A percentile compares a stretch with the other conserved stretches of the same genome.
These are phyloP conservation scores for Cistogaster globosa DNA, from an alignment of 2,888 invertebrate genomes.

Conservation along the genomic window DNA sequence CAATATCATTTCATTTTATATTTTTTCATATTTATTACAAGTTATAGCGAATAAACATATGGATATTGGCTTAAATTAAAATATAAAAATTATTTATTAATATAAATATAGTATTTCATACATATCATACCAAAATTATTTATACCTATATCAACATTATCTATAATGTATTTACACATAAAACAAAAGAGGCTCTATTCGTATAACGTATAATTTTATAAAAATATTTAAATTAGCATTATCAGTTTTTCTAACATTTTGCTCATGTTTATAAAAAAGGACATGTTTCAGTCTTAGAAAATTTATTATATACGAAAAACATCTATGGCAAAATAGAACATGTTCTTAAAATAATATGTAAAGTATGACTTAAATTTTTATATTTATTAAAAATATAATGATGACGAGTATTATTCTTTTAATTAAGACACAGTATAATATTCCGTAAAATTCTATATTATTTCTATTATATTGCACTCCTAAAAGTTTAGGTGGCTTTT, in stretches of 20 bases:
- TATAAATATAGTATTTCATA: conserved; percentile 69
- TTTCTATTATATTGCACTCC: conserved; percentile 25
- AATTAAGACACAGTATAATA: conserved; percentile 22
- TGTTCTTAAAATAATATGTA: conserved; percentile 58
- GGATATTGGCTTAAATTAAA: conserved; percentile 46
- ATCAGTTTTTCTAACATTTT: conserved; percentile 57
- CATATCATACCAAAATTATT: conserved; percentile 49
- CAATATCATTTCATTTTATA: too few relatives aligned
- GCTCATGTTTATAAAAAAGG: conserved; percentile 76
- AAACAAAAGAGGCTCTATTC: conserved; percentile 55
- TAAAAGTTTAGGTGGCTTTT: background rate
- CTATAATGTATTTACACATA: conserved; percentile 49
- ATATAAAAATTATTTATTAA: conserved; percentile 40
- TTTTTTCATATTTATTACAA: too few relatives aligned
- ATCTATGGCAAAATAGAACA: conserved; percentile 80
- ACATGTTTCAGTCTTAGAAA: conserved; percentile 83
- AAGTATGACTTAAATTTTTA: conserved; percentile 62
- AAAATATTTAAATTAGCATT: conserved; percentile 23
- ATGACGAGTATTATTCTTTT: conserved; percentile 66
- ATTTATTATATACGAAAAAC: conserved; percentile 75
- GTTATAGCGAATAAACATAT: background rate
- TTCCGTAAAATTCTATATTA: conserved; percentile 22
- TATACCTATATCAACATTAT: conserved; percentile 68
- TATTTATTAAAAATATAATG: conserved; percentile 51
- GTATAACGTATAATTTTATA: conserved; percentile 52